Percentiles rank a stretch among this genome's conserved stretches.
These are phyloP conservation scores for Nibea albiflora DNA, from an alignment of 2,113 vertebrate species.

Conservation along the genomic window DNA sequence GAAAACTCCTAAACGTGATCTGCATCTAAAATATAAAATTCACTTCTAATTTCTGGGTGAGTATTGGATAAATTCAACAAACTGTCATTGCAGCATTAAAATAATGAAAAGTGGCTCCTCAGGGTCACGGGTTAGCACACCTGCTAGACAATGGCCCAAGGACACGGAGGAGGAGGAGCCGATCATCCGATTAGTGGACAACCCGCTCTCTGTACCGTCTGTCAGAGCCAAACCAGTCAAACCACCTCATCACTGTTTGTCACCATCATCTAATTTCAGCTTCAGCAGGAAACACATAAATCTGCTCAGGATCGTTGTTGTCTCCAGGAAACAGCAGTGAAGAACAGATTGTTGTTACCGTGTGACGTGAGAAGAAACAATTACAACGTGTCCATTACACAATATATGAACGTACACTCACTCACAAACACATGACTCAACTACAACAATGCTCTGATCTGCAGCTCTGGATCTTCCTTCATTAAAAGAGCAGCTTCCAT, in stretches of 20 bases:
- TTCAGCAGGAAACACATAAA: not conserved
- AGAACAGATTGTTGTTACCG: not conserved
- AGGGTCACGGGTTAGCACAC: too few species aligned
- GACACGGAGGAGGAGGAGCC: too few species aligned
- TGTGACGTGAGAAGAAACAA: not conserved
- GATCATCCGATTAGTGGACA: too few species aligned
- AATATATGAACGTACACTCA: not conserved
- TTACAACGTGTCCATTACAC: conserved; percentile 10
- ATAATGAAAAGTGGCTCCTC: too few species aligned
- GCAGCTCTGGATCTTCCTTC: conserved; percentile 20
- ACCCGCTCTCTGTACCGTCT: too few species aligned
- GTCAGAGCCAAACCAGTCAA: not conserved
- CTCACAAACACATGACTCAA: not conserved
- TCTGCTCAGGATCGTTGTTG: not conserved
- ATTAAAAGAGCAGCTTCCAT: conserved; percentile 41
- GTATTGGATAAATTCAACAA: too few species aligned
- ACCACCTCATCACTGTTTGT: not conserved
- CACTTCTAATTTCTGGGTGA: too few species aligned
- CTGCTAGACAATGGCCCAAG: too few species aligned
- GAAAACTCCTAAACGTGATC: too few species aligned
- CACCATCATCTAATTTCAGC: not conserved
- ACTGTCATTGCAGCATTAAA: too few species aligned
- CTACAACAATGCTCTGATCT: not conserved
- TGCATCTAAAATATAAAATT: too few species aligned
- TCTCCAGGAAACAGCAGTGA: conserved; percentile 1